Percentiles rank a stretch among this genome's conserved stretches.
phyloP scores from a whole-genome alignment of 2,797 vertebrate species.

The Sphaeramia orbicularis region DNA sequence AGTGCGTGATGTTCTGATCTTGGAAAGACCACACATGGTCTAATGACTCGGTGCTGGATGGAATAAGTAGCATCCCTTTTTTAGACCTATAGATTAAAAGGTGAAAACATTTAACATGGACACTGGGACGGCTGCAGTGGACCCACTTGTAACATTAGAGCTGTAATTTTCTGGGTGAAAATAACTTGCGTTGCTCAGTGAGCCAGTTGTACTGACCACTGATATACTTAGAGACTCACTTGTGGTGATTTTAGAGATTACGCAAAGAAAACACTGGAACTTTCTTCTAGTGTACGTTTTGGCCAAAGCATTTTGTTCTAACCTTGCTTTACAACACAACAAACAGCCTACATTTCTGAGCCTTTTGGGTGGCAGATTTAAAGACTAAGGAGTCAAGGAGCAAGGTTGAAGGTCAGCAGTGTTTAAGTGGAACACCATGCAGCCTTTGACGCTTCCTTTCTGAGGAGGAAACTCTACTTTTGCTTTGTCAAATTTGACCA shows the following conservation, averaged over 20 bases:
- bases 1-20: slow-evolving; percentile 10
- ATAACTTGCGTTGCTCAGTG: slow-evolving; percentile 79
- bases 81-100: slow-evolving; percentile 75
- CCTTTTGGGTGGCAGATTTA: slow-evolving; percentile 23
- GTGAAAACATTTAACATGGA: slow-evolving; percentile 73
- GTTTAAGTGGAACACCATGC: slow-evolving; percentile 45
- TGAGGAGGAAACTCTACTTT: slow-evolving; percentile 7
- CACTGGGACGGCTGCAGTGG: slow-evolving; percentile 46
- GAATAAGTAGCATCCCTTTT: slow-evolving; percentile 57
- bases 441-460: slow-evolving; percentile 11
- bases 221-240: slow-evolving; percentile 78
- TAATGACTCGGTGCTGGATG: slow-evolving; percentile 20
- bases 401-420: slow-evolving; percentile 51
- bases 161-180: slow-evolving; percentile 90
- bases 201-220: slow-evolving; percentile 74
- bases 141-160: slow-evolving; percentile 81
- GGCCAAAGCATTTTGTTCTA: slow-evolving; percentile 6
- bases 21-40: slow-evolving; percentile 39
- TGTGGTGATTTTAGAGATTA: slow-evolving; percentile 69
- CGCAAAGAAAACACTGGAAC: slow-evolving; percentile 55
- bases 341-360: slow-evolving; percentile 31
- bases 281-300: slow-evolving; percentile 38
- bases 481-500: slow-evolving; percentile 11
- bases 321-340: slow-evolving; percentile 8
- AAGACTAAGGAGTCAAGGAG: slow-evolving; percentile 44